A percentile compares a stretch with the other conserved stretches of the same genome.
Conservation (phyloP, 2,888 invertebrate genomes). For the Apamea monoglypha region DNA sequence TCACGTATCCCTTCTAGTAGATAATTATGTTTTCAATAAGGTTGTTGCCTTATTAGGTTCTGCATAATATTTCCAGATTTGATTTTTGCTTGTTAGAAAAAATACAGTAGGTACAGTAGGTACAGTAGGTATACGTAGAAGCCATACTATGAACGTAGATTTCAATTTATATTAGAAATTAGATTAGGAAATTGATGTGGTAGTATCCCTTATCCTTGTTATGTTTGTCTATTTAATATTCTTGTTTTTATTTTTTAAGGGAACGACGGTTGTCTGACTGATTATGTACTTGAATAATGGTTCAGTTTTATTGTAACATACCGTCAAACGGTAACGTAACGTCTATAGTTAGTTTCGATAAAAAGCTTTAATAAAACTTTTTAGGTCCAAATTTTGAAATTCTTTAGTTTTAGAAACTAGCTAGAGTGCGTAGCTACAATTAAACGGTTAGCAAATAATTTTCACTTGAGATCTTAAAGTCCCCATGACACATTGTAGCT, state of each 20-base stretch:
- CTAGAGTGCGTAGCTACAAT: neutral
- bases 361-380: conserved; percentile 34
- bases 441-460: neutral
- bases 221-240: neutral
- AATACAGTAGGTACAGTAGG: neutral
- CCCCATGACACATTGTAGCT: neutral
- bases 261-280: conserved; percentile 30
- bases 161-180: neutral
- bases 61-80: conserved; percentile 5
- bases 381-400: conserved; percentile 36
- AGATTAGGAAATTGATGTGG: neutral
- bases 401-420: conserved; percentile 15
- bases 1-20: conserved; percentile 10
- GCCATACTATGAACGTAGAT: neutral
- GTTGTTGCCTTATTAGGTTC: neutral
- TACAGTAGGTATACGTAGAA: neutral
- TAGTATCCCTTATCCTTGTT: neutral
- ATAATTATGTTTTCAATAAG: neutral
- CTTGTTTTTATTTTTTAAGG: neutral
- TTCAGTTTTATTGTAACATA: conserved; percentile 8
- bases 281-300: conserved; percentile 1
- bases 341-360: conserved; percentile 32
- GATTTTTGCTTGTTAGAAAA: conserved; percentile 15
- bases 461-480: neutral
- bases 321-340: conserved; percentile 48